Percentiles rank a stretch among this genome's conserved stretches.
Evolutionary conservation across 2,888 invertebrate species (phyloP).

Genomic region (Polietes domitor): DNA sequence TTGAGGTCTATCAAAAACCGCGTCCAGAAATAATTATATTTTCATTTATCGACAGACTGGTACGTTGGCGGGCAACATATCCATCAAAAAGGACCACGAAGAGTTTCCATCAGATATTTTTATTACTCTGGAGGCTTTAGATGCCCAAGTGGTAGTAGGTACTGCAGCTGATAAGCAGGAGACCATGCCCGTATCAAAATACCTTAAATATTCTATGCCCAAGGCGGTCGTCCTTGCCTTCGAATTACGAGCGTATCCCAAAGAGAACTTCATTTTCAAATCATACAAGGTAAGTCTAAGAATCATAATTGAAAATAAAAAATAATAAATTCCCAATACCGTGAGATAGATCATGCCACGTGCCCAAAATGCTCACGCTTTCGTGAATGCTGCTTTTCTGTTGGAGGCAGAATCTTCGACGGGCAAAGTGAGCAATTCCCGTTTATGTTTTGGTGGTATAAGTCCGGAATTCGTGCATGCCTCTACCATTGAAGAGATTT

Average conservation of each 20-base stretch:
- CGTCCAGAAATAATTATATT: too few species aligned
- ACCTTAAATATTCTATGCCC: conserved; percentile 36
- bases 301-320: not conserved
- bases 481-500: conserved; percentile 81
- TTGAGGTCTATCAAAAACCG: too few species aligned
- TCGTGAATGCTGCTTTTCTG: conserved; percentile 87
- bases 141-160: conserved; percentile 81
- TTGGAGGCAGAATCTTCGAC: conserved; percentile 82
- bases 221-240: conserved; percentile 64
- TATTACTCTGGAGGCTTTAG: conserved; percentile 79
- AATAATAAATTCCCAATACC: not conserved
- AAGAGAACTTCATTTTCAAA: conserved; percentile 64
- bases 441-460: conserved; percentile 86
- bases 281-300: conserved; percentile 65
- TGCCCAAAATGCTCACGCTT: conserved; percentile 88
- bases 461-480: conserved; percentile 83
- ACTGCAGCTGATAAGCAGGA: conserved; percentile 75
- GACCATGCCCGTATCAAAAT: conserved; percentile 57
- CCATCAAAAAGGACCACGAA: conserved; percentile 84
- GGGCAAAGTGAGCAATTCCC: conserved; percentile 78
- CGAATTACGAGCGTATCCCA: conserved; percentile 62
- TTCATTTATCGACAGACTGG: conserved; percentile 81
- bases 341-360: conserved; percentile 85
- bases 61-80: conserved; percentile 86
- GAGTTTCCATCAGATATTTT: conserved; percentile 88